These are phyloP conservation scores for Catotricha subobsoleta DNA, from an alignment of 2,888 invertebrate species.

Conservation along the genomic window DNA sequence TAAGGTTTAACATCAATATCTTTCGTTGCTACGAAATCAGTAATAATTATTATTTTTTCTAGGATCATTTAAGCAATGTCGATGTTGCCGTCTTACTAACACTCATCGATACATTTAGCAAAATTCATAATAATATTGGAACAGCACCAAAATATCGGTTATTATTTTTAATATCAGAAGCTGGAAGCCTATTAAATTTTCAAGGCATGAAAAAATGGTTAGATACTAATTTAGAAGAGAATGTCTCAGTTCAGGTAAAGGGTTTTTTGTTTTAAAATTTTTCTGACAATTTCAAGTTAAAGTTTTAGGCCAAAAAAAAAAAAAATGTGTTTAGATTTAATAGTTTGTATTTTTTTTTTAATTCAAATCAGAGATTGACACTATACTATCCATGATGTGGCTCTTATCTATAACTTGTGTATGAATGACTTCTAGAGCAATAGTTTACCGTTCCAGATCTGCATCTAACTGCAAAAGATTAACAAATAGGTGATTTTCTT, in stretches of 20 bases:
- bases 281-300: no score
- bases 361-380: no score
- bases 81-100: constrained; percentile 80
- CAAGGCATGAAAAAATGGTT: constrained; percentile 93
- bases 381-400: no score
- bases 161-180: constrained; percentile 76
- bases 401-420: no score
- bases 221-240: constrained; percentile 72
- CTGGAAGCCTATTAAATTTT: constrained; percentile 79
- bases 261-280: no score
- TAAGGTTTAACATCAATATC: constrained; percentile 32
- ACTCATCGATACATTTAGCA: constrained; percentile 71
- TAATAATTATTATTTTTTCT: constrained; percentile 12
- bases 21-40: background rate
- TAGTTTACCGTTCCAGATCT: no score
- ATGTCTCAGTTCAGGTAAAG: constrained; percentile 42
- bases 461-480: no score
- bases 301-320: no score
- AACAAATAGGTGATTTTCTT: no score
- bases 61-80: constrained; percentile 75
- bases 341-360: no score
- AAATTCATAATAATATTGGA: constrained; percentile 56
- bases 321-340: no score
- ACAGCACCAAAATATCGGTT: constrained; percentile 60
- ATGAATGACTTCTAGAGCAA: no score